Percentiles rank a stretch among this genome's conserved stretches.
phyloP scores from a whole-genome alignment of 2,888 invertebrate species.

The Aspidiotus rigidus region DNA sequence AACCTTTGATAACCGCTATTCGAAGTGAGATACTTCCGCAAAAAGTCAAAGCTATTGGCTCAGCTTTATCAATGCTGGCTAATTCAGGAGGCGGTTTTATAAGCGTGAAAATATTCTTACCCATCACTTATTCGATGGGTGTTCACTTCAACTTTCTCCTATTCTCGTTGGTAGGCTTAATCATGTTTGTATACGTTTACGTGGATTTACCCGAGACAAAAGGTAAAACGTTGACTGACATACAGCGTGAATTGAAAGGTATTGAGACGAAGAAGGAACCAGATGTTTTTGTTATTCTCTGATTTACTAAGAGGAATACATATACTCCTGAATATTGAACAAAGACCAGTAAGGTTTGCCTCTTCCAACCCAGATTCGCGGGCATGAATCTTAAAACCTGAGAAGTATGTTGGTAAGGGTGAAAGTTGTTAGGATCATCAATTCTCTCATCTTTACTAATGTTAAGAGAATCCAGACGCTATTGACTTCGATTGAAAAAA shows the following conservation, averaged over 20 bases:
- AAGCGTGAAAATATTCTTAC: slow-evolving; percentile 13
- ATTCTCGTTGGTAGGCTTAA: slow-evolving; percentile 6
- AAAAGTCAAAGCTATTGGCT: slow-evolving; percentile 16
- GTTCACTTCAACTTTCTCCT: slow-evolving; percentile 12
- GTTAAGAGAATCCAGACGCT: no score
- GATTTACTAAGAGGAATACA: no score
- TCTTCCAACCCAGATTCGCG: no score
- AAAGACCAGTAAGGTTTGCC: no score
- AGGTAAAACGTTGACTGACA: slow-evolving; percentile 18
- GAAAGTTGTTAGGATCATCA: no score
- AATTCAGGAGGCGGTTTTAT: slow-evolving; percentile 14
- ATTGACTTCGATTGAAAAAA: no score
- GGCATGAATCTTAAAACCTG: no score
- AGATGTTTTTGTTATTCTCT: no score
- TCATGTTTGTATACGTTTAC: slow-evolving; percentile 5
- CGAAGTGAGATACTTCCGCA: slow-evolving; percentile 21
- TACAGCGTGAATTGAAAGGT: neutral
- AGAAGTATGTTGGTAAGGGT: no score
- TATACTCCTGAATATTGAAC: no score
- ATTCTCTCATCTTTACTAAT: no score
- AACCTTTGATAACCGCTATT: slow-evolving; percentile 2
- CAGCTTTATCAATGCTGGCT: neutral
- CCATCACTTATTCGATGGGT: neutral
- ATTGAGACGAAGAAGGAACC: no score
- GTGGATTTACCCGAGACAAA: slow-evolving; percentile 17